Evolutionary conservation across 2,888 invertebrate species (phyloP), one percentile per base, ranked within the genome.

Genomic region (Stomorhina lunata): DNA sequence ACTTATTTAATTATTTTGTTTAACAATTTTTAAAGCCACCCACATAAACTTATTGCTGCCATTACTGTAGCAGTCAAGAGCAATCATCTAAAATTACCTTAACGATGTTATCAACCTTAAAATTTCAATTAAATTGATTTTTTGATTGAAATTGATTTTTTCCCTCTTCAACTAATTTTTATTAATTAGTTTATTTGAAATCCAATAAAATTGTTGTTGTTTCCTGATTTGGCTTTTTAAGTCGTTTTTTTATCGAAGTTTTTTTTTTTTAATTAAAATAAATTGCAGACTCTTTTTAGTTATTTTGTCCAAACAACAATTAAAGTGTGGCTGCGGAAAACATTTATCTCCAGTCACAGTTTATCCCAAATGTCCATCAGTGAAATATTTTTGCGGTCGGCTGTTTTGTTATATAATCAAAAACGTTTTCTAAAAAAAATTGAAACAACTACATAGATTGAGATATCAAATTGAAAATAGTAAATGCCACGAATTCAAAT

Each of bases 291-390:
- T 53, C 22, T 73, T n/a, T n/a, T n/a, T n/a, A n/a, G n/a, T n/a
- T n/a, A n/a, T n/a, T n/a, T 53, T 50, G 40, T 50, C 9, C 72
- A 40, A 61, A 50, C 37, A 37, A 50, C 32, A 73, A 29, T 53
- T 63, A 73, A 73, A 29, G 5, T 40, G 37, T 61, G 61, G 37
- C 50, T 29, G 17, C 73, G 73, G 73, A 55, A 75, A 75, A 75
- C 63, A 75, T 75, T 55, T 65, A 63, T 73, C 73, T 73, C 1
- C 59, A 72, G n/a, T n/a, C n/a, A 72, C 40, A 71, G 48, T 65
- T 75, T 55, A 45, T 57, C n/a, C 57, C 9, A 50, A 59, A 45
- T 75, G 45, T 75, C 66, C 45, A 66, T 65, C 68, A 68, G 43
- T 15, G 37, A 53, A n/a, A n/a, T n/a, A n/a, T n/a, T 63, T 75